A percentile compares a stretch with the other conserved stretches of the same genome.
phyloP scores from a whole-genome alignment of 2,888 invertebrate genomes.

The Acheta domesticus region DNA sequence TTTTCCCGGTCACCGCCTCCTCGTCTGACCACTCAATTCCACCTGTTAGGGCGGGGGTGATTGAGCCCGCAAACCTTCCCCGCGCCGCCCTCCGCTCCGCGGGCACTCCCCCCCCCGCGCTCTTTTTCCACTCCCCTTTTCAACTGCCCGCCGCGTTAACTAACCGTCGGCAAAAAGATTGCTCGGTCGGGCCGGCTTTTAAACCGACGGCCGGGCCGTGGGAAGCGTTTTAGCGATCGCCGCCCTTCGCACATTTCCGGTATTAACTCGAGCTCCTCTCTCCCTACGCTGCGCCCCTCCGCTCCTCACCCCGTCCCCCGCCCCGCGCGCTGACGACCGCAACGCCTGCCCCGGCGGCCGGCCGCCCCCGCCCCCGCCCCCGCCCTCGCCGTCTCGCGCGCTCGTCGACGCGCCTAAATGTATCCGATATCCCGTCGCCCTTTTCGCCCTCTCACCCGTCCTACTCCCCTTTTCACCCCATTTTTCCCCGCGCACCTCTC shows the following conservation, averaged over 20 bases:
- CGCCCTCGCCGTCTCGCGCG: background rate
- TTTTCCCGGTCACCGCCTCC: constrained; percentile 18
- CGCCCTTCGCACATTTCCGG: constrained; percentile 1
- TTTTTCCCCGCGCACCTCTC: background rate
- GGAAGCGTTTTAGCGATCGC: constrained; percentile 10
- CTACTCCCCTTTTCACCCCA: background rate
- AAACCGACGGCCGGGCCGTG: constrained; percentile 1
- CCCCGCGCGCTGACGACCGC: background rate
- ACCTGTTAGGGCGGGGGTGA: constrained; percentile 7
- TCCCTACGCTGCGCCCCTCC: background rate
- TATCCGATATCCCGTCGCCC: background rate
- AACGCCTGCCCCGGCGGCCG: background rate
- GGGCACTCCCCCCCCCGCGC: background rate
- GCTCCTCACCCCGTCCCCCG: background rate
- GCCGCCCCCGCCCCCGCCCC: background rate
- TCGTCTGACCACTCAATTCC: constrained; percentile 11
- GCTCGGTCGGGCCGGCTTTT: constrained; percentile 6
- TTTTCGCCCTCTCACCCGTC: background rate
- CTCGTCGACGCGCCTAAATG: background rate
- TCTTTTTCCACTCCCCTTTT: background rate
- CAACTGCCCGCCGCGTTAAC: background rate
- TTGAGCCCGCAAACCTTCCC: constrained; percentile 6
- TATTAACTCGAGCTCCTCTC: constrained; percentile 18
- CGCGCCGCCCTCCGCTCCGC: background rate
- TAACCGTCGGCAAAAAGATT: constrained; percentile 18